Evolutionary conservation across 1,140 invertebrate genomes (phyloP).

Genomic region (Nilaparvata lugens): DNA sequence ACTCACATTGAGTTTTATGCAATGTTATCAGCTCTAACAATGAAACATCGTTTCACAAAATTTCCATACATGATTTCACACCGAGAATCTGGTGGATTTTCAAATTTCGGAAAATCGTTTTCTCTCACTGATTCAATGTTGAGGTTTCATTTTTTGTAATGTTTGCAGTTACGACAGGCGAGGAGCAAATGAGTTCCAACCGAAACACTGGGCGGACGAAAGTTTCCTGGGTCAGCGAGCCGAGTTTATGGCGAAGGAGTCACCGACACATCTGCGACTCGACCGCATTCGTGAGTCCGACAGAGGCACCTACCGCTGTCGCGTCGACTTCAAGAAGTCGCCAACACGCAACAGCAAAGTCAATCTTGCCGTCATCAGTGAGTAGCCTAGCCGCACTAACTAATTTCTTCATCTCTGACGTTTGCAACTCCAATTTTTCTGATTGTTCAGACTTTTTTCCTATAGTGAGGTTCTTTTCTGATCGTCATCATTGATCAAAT

Average conservation of each 20-base stretch:
- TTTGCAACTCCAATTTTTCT: too few species aligned
- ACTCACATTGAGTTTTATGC: too few species aligned
- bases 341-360: slow-evolving; percentile 61
- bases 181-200: slow-evolving; percentile 44
- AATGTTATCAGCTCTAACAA: too few species aligned
- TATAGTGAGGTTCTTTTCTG: too few species aligned
- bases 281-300: slow-evolving; percentile 47
- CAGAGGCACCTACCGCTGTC: slow-evolving; percentile 58
- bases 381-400: slow-evolving; percentile 32
- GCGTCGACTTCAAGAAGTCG: slow-evolving; percentile 62
- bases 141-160: not conserved
- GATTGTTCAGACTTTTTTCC: too few species aligned
- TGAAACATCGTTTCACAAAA: too few species aligned
- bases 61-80: too few species aligned
- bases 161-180: slow-evolving; percentile 53
- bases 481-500: too few species aligned
- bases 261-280: slow-evolving; percentile 50
- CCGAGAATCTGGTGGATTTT: too few species aligned
- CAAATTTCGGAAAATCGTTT: too few species aligned
- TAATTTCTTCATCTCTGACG: too few species aligned
- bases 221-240: slow-evolving; percentile 48
- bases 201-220: slow-evolving; percentile 56
- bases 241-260: slow-evolving; percentile 46
- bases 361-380: slow-evolving; percentile 65
- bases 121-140: too few species aligned